A percentile compares a stretch with the other conserved stretches of the same genome.
phyloP scores from a whole-genome alignment of 2,113 vertebrate genomes.

The Perccottus glenii region DNA sequence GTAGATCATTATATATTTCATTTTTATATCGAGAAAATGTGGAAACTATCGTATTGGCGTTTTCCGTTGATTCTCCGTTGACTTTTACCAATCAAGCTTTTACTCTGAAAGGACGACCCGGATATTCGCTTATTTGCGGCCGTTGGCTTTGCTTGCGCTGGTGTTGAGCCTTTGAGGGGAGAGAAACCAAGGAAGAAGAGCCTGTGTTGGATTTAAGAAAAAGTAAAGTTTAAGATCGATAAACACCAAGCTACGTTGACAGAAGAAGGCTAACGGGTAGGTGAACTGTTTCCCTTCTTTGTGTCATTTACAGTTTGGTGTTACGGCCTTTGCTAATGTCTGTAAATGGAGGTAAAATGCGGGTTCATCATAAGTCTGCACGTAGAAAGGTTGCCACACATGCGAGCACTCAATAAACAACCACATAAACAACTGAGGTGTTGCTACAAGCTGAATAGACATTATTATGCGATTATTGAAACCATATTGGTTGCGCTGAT shows the following conservation, averaged over 20 bases:
- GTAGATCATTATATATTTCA: too few species aligned
- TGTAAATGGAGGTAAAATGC: constrained; percentile 61
- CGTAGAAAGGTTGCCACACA: not conserved
- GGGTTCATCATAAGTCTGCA: constrained; percentile 45
- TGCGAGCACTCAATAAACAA: constrained; percentile 52
- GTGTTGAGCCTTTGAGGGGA: constrained; percentile 72
- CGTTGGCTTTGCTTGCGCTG: constrained; percentile 49
- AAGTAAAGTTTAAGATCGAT: constrained; percentile 49
- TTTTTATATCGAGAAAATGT: too few species aligned
- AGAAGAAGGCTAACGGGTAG: constrained; percentile 61
- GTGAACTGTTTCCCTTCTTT: not conserved
- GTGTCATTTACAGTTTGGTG: not conserved
- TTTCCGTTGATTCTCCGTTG: too few species aligned
- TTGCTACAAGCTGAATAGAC: not conserved
- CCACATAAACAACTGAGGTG: constrained; percentile 30
- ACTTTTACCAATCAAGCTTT: not conserved
- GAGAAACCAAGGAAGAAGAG: constrained; percentile 63
- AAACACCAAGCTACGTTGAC: constrained; percentile 38
- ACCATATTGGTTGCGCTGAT: not conserved
- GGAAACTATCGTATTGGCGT: too few species aligned
- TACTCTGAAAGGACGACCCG: constrained; percentile 20
- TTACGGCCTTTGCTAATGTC: constrained; percentile 15
- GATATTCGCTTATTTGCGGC: not conserved
- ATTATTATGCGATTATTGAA: not conserved
- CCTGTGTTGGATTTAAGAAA: constrained; percentile 32